These are phyloP conservation scores for Zapornia atra DNA, from an alignment of 2,113 vertebrate genomes.

Conservation along the genomic window DNA sequence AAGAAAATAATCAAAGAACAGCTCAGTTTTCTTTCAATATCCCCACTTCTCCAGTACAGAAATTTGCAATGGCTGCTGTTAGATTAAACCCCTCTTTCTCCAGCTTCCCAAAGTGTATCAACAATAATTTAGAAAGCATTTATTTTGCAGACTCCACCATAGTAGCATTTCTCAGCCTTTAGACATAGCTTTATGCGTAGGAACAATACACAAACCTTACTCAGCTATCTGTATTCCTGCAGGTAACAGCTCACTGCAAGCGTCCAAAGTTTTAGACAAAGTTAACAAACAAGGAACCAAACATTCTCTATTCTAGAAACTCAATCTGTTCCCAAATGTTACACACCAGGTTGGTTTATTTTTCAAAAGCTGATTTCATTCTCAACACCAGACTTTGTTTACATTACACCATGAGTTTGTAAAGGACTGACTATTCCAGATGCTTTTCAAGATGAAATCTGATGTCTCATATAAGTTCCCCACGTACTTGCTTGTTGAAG, in stretches of 20 bases:
- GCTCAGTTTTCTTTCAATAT: background rate
- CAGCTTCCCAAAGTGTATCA: background rate
- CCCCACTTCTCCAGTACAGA: background rate
- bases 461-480: background rate
- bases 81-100: background rate
- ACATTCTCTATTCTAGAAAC: background rate
- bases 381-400: background rate
- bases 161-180: background rate
- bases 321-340: background rate
- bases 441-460: background rate
- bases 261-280: background rate
- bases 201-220: background rate
- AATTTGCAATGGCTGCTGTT: background rate
- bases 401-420: background rate
- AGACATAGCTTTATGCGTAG: background rate
- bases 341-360: background rate
- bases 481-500: background rate
- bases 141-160: background rate
- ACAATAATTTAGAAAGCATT: background rate
- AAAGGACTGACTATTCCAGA: background rate
- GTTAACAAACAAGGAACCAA: background rate
- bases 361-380: background rate
- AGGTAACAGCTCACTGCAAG: background rate
- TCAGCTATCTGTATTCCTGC: background rate
- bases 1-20: background rate